Evolutionary conservation across 2,113 vertebrate species (phyloP).

Genomic region (Phoxinus phoxinus): DNA sequence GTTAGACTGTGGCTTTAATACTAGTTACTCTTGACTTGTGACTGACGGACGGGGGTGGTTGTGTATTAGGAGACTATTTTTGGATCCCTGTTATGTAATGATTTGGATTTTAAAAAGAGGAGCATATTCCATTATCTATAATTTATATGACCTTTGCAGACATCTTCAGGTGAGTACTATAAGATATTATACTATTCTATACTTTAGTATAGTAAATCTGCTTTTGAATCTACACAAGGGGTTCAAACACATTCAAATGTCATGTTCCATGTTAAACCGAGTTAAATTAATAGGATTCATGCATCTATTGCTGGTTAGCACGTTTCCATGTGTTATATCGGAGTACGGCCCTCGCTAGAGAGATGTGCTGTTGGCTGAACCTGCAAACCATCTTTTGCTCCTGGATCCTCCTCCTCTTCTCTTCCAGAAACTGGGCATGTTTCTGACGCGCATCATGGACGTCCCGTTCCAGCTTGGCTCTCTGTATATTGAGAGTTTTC

Average conservation of each 20-base stretch:
- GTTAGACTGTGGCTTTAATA: background rate
- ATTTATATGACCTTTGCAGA: background rate
- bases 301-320: background rate
- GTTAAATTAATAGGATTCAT: background rate
- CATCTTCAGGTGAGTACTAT: background rate
- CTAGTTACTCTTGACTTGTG: background rate
- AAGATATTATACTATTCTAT: background rate
- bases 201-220: background rate
- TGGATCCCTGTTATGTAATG: slow-evolving; percentile 15
- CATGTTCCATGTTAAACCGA: background rate
- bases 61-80: background rate
- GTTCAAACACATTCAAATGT: background rate
- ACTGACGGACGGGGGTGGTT: background rate
- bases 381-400: slow-evolving; percentile 61
- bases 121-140: background rate
- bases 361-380: slow-evolving; percentile 59
- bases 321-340: slow-evolving; percentile 45
- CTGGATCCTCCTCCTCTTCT: slow-evolving; percentile 56
- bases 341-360: slow-evolving; percentile 57
- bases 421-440: slow-evolving; percentile 57
- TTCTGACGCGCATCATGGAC: slow-evolving; percentile 60
- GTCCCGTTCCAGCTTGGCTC: slow-evolving; percentile 50
- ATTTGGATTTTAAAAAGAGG: background rate
- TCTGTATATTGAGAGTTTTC: slow-evolving; percentile 47
- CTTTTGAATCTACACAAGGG: background rate